Conservation (phyloP, 2,888 invertebrate genomes). For the Autographa gamma region DNA sequence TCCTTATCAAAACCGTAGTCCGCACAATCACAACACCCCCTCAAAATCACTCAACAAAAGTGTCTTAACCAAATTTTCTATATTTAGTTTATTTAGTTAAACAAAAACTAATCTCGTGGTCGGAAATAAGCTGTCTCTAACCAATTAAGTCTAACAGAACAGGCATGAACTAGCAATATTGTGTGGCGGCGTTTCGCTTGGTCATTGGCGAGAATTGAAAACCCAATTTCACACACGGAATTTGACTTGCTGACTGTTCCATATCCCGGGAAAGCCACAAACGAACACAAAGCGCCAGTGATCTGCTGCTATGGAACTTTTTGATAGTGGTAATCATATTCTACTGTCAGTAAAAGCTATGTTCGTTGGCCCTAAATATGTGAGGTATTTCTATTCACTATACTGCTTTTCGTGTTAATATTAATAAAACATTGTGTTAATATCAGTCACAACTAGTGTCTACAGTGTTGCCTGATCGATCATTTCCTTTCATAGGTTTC, state of each 20-base stretch:
- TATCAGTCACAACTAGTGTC: too few species aligned
- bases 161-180: constrained; percentile 4
- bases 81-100: background rate
- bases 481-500: too few species aligned
- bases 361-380: background rate
- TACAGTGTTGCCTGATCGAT: too few species aligned
- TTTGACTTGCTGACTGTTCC: constrained; percentile 4
- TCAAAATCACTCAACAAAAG: background rate
- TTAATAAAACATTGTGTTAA: too few species aligned
- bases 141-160: constrained; percentile 4
- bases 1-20: too few species aligned
- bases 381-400: background rate
- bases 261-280: constrained; percentile 1
- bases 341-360: background rate
- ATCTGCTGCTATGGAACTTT: background rate
- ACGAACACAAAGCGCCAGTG: constrained; percentile 4
- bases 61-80: background rate
- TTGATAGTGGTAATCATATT: background rate
- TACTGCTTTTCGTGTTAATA: too few species aligned
- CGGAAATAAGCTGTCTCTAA: constrained; percentile 3
- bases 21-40: background rate
- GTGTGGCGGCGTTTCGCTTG: constrained; percentile 4
- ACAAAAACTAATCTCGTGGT: constrained; percentile 2
- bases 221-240: constrained; percentile 4
- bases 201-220: constrained; percentile 4